Percentiles rank a stretch among this genome's conserved stretches.
phyloP scores from a whole-genome alignment of 1,140 invertebrate genomes.

The Sitophilus oryzae region DNA sequence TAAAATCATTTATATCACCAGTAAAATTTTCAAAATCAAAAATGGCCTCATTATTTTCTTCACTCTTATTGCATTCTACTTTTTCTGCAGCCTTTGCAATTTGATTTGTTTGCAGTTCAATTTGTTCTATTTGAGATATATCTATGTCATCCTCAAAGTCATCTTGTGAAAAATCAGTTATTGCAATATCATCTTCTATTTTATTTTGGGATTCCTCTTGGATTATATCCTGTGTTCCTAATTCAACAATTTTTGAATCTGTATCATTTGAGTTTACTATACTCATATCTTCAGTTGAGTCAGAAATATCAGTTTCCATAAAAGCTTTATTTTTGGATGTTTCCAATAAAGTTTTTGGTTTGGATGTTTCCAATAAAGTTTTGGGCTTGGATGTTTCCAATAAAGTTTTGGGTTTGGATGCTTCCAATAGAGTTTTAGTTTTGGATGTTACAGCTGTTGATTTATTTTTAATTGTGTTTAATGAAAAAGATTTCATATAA shows the following conservation, averaged over 20 bases:
- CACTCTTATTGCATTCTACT: neutral
- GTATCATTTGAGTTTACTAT: no score
- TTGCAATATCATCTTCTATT: constrained; percentile 11
- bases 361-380: no score
- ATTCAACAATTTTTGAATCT: no score
- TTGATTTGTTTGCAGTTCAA: constrained; percentile 16
- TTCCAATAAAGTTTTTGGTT: no score
- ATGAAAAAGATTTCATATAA: constrained; percentile 55
- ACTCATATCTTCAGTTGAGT: no score
- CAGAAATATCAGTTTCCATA: no score
- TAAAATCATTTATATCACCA: constrained; percentile 32
- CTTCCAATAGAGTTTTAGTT: neutral
- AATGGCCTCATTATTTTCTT: neutral
- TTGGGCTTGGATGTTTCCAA: no score
- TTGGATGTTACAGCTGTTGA: neutral
- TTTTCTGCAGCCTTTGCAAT: neutral
- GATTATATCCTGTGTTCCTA: no score
- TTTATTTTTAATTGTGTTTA: constrained; percentile 8
- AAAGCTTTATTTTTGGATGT: no score
- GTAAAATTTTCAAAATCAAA: constrained; percentile 27
- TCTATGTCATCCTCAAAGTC: constrained; percentile 40
- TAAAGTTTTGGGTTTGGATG: constrained; percentile 2
- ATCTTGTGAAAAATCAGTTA: constrained; percentile 23
- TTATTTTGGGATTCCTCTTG: neutral
- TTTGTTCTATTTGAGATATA: constrained; percentile 31